These are phyloP conservation scores for Atlantisia rogersi DNA, from an alignment of 2,113 vertebrate species.

Conservation along the genomic window DNA sequence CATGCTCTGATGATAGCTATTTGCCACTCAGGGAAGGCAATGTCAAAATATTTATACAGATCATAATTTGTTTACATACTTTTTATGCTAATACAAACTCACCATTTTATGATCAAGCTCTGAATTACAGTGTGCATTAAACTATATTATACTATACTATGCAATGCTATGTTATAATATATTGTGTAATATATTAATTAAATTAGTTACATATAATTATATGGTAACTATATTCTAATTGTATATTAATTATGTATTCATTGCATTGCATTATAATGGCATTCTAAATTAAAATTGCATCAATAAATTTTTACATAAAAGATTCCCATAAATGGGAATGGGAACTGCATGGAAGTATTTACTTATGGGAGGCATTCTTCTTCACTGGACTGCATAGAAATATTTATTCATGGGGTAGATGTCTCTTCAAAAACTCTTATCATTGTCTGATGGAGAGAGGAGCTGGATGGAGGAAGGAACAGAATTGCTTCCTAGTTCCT, in stretches of 20 bases:
- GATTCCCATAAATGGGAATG: neutral
- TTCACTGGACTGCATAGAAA: neutral
- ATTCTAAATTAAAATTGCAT: neutral
- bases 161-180: neutral
- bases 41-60: neutral
- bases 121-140: neutral
- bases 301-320: neutral
- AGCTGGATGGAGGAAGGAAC: neutral
- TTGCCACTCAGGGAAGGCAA: neutral
- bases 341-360: neutral
- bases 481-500: neutral
- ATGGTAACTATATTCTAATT: too few relatives aligned
- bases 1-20: neutral
- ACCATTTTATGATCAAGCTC: neutral
- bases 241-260: too few relatives aligned
- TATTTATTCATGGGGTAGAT: neutral
- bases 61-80: neutral
- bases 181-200: too few relatives aligned
- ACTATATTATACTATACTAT: neutral
- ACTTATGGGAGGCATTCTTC: neutral
- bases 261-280: neutral
- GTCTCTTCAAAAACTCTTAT: neutral
- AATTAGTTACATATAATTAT: too few relatives aligned
- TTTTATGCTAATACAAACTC: neutral
- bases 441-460: neutral